Conservation (phyloP, 2,113 vertebrate genomes). For the Lophura nycthemera region DNA sequence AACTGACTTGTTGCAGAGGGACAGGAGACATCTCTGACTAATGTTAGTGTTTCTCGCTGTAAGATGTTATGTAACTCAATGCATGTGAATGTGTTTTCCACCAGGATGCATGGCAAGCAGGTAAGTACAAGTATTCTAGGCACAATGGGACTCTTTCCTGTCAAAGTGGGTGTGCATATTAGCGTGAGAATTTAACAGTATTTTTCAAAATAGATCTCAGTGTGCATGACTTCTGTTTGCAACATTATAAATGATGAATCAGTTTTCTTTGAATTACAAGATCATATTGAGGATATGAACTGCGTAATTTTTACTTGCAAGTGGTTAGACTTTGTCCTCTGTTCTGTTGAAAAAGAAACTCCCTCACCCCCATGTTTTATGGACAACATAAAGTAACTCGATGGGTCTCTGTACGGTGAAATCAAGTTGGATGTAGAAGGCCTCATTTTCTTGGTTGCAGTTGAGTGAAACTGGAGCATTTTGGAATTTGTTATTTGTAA, state of each 20-base stretch:
- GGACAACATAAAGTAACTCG: too few species aligned
- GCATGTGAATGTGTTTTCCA: background rate
- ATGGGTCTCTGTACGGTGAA: background rate
- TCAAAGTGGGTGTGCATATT: background rate
- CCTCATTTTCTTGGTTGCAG: background rate
- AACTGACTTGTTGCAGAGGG: background rate
- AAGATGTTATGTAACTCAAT: background rate
- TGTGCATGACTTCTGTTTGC: fast-evolving
- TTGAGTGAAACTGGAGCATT: background rate
- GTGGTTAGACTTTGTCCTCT: background rate
- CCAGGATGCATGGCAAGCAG: background rate
- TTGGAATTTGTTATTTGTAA: background rate
- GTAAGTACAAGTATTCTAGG: background rate
- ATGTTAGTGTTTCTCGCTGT: background rate
- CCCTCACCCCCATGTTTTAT: background rate
- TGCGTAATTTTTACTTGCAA: background rate
- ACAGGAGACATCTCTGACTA: background rate
- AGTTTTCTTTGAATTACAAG: background rate
- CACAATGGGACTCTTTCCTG: background rate
- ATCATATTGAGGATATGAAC: background rate
- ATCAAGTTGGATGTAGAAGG: background rate
- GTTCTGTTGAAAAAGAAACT: background rate
- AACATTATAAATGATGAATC: background rate
- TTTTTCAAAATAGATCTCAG: background rate
- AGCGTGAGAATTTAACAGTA: background rate